phyloP scores from a whole-genome alignment of 2,797 vertebrate species.

The Danio tinwini region DNA sequence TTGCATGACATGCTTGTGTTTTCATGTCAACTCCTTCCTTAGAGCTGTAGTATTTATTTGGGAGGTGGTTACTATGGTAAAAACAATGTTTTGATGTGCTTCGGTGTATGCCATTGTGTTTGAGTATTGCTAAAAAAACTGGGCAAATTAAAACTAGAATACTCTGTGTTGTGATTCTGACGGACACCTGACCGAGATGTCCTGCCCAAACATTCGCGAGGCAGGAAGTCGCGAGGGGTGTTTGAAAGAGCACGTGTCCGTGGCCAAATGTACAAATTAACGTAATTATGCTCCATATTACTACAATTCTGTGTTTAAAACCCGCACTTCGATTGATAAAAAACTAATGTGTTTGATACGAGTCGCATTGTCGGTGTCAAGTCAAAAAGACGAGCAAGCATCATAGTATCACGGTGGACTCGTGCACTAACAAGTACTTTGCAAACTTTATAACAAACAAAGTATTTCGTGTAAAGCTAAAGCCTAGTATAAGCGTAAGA shows the following conservation, averaged over 20 bases:
- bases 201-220: slow-evolving; percentile 37
- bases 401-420: background rate
- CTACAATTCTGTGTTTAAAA: background rate
- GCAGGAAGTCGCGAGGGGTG: slow-evolving; percentile 36
- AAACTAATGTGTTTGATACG: background rate
- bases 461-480: background rate
- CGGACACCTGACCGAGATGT: slow-evolving; percentile 21
- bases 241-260: slow-evolving; percentile 22
- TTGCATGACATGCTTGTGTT: background rate
- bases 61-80: background rate
- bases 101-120: background rate
- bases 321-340: background rate
- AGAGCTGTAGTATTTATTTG: too few species aligned
- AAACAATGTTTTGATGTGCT: background rate
- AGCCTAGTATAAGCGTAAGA: background rate
- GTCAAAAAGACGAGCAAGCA: background rate
- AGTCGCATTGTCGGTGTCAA: background rate
- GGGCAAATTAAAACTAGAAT: background rate
- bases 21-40: background rate
- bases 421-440: slow-evolving; percentile 6
- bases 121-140: background rate
- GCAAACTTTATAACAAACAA: slow-evolving; percentile 15
- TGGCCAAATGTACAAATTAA: background rate
- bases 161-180: background rate
- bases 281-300: background rate